Percentiles rank a stretch among this genome's conserved stretches.
These are phyloP conservation scores for Leptodirus hochenwartii DNA, from an alignment of 2,888 invertebrate species.

Conservation along the genomic window DNA sequence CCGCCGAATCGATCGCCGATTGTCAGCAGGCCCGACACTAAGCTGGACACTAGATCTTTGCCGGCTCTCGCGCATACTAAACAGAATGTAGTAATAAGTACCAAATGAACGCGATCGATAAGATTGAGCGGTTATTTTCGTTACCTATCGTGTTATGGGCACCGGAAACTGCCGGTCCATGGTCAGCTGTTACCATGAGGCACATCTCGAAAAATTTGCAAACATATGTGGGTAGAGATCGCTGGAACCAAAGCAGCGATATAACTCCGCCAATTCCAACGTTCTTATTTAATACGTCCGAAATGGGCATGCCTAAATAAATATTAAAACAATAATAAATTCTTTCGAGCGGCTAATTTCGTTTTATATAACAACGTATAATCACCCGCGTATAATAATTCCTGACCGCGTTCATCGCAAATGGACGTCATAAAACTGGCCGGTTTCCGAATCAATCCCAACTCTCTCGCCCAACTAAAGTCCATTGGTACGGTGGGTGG, in stretches of 20 bases:
- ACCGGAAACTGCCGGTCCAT: conserved; percentile 96
- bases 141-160: conserved; percentile 98
- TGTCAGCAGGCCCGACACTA: conserved; percentile 86
- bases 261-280: conserved; percentile 97
- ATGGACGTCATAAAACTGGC: conserved; percentile 99
- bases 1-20: conserved; percentile 99
- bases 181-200: conserved; percentile 95
- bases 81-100: no score
- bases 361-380: neutral
- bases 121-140: no score
- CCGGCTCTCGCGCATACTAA: conserved; percentile 95
- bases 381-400: conserved; percentile 80
- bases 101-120: no score
- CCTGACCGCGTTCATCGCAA: conserved; percentile 97
- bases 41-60: conserved; percentile 89
- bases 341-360: neutral
- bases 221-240: conserved; percentile 83
- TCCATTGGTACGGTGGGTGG: conserved; percentile 99
- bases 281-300: conserved; percentile 78
- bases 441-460: conserved; percentile 95
- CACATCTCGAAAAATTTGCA: conserved; percentile 98
- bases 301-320: conserved; percentile 38
- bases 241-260: conserved; percentile 95
- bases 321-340: neutral
- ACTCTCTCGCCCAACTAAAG: conserved; percentile 94